Base-by-base conservation (phyloP, 2,797 vertebrate species). In the Columba guinea region DNA sequence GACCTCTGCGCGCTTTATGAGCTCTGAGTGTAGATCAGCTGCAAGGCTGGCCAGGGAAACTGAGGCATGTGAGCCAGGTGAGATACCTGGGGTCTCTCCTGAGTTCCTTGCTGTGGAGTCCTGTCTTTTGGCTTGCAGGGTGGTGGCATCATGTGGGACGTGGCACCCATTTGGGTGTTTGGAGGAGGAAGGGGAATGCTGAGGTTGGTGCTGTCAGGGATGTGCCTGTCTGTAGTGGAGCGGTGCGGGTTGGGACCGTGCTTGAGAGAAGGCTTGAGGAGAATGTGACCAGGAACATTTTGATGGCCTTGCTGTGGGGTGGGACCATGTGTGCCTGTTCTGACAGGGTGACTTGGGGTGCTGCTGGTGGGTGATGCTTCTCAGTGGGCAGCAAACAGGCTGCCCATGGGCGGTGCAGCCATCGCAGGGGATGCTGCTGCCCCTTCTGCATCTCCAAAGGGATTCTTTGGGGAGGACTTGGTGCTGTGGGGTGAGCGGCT, bases 231-330 rank as follows among this genome's bases (percentile, higher is more conserved):
- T 1, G 0, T 7, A 11, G 24, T 15, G 56, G 34, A 65, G n/a
- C 35, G 35, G 18, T 20, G 37, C 8, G 37, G 34, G 17, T 2
- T 39, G 55, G 59, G 48, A 21, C 49, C 56, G 11, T n/a, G 27
- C 39, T 79, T 7, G 16, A 48, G 18, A 34, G 55, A 15, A 84
- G 37, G 44, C 30, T 63, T 11, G n/a, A 32, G 32, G 37, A 76
- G 13, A 77, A 23, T 1, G 0, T n/a, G 21, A 6, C 9, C 0
- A 0, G 53, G 52, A 73, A 28, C 0, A 2, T 49, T 65, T 32
- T 70, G 53, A 8, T 3, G 46, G 62, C 53, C 37, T 68, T 0
- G 0, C 46, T 51, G 71, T 30, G 9, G 18, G 20, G 30, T 6
- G 41, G 24, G 5, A 24, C 35, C 9, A 0, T 1, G 32, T 30